Conservation (phyloP, 2,113 vertebrate genomes). For the Fulica atra region DNA sequence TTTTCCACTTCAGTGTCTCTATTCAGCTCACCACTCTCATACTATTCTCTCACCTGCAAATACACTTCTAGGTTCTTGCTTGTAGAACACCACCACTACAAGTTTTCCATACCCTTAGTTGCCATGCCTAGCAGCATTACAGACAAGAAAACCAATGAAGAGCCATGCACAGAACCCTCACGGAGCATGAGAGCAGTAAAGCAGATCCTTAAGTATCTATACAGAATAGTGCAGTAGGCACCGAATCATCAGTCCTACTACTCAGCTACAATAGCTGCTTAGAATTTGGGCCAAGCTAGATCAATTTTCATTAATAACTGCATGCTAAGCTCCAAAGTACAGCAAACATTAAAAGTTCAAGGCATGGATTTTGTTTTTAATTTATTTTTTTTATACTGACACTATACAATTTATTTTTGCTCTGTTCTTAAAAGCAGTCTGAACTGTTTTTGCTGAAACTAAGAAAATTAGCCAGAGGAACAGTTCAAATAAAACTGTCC, state of each 20-base stretch:
- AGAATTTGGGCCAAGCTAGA: background rate
- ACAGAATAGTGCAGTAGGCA: background rate
- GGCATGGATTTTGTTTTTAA: background rate
- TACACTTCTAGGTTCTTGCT: background rate
- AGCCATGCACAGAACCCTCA: background rate
- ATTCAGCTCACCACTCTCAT: background rate
- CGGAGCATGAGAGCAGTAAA: background rate
- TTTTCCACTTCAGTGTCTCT: background rate
- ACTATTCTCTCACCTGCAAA: background rate
- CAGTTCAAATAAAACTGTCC: slow-evolving; percentile 28
- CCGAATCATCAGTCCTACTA: background rate
- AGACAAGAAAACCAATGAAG: background rate
- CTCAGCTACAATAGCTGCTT: background rate
- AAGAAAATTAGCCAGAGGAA: slow-evolving; percentile 27
- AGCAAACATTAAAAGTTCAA: background rate
- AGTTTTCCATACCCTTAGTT: background rate
- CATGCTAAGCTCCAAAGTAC: background rate
- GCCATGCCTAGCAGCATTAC: background rate
- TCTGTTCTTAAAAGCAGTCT: background rate
- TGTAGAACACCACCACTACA: background rate
- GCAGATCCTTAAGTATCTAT: background rate
- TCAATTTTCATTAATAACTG: background rate
- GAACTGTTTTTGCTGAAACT: slow-evolving; percentile 18
- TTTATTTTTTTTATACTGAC: background rate
- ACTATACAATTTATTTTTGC: background rate